phyloP scores from a whole-genome alignment of 2,888 invertebrate genomes.

The Phortica magna region DNA sequence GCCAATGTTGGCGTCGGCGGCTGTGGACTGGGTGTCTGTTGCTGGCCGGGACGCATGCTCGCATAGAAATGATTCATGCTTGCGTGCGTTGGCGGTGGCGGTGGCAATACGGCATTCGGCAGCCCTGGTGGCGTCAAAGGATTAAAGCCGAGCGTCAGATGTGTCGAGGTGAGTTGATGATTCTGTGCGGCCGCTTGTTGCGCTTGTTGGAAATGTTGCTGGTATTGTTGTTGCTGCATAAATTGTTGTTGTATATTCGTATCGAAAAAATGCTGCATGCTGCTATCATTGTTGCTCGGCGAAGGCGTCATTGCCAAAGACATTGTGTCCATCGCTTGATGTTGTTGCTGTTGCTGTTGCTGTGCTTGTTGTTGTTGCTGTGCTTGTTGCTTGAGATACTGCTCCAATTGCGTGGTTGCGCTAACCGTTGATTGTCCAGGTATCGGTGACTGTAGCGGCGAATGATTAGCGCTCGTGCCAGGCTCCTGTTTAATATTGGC shows the following conservation, averaged over 20 bases:
- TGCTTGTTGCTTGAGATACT: constrained; percentile 69
- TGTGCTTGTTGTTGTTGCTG: constrained; percentile 59
- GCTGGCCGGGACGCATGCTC: constrained; percentile 43
- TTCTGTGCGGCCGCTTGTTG: constrained; percentile 55
- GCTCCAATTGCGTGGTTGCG: constrained; percentile 68
- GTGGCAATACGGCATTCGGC: constrained; percentile 72
- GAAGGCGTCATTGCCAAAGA: constrained; percentile 71
- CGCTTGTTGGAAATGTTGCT: constrained; percentile 63
- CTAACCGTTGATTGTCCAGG: constrained; percentile 14
- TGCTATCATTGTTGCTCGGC: constrained; percentile 70
- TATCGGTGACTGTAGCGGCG: constrained; percentile 53
- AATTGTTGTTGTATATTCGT: constrained; percentile 63
- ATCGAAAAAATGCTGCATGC: constrained; percentile 65
- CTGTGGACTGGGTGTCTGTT: constrained; percentile 24
- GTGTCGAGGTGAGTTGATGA: constrained; percentile 74
- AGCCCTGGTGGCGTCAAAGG: constrained; percentile 83
- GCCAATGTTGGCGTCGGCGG: constrained; percentile 34
- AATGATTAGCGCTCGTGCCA: constrained; percentile 60
- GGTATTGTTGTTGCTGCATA: constrained; percentile 65
- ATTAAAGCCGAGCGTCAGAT: constrained; percentile 80
- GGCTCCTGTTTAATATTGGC: constrained; percentile 76
- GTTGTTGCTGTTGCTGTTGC: constrained; percentile 57
- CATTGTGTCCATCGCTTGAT: constrained; percentile 67
- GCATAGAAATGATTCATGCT: constrained; percentile 67
- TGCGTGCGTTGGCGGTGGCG: neutral